Conservation (phyloP, 1,140 invertebrate species). For the Ips nitidus region DNA sequence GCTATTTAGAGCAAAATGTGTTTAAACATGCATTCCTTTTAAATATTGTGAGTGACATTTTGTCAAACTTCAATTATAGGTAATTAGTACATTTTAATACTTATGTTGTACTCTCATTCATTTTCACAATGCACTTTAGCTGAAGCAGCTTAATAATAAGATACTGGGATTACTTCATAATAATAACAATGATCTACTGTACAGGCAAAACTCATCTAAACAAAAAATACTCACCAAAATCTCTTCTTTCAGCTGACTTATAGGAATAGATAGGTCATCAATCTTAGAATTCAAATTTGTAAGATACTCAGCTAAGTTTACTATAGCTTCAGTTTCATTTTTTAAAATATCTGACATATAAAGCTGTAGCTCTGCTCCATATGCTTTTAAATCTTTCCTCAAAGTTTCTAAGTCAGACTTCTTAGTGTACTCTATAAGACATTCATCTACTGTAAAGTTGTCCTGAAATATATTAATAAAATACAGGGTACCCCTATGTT, state of each 20-base stretch:
- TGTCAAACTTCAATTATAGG: too few relatives aligned
- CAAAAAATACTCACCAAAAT: conserved; percentile 35
- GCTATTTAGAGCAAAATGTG: too few relatives aligned
- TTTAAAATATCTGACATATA: conserved; percentile 48
- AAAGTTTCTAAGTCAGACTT: conserved; percentile 46
- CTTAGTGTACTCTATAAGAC: conserved; percentile 42
- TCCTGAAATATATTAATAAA: conserved; percentile 31
- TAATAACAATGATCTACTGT: too few relatives aligned
- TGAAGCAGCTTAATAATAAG: too few relatives aligned
- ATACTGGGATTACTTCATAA: too few relatives aligned
- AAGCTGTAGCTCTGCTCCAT: conserved; percentile 43
- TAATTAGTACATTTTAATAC: too few relatives aligned
- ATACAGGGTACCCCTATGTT: too few relatives aligned
- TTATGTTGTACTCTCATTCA: too few relatives aligned
- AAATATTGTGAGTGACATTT: too few relatives aligned
- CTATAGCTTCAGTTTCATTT: conserved; percentile 48
- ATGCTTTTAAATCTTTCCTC: conserved; percentile 43
- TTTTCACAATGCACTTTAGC: too few relatives aligned
- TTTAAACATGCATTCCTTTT: too few relatives aligned
- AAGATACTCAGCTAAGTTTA: conserved; percentile 47
- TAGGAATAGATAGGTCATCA: conserved; percentile 42
- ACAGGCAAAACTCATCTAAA: too few relatives aligned
- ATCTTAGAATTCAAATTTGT: conserved; percentile 47
- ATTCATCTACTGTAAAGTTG: conserved; percentile 44
- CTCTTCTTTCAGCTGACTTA: conserved; percentile 46